These are phyloP conservation scores for Acanthococcus lagerstroemiae DNA, from an alignment of 2,888 invertebrate species.

Conservation along the genomic window DNA sequence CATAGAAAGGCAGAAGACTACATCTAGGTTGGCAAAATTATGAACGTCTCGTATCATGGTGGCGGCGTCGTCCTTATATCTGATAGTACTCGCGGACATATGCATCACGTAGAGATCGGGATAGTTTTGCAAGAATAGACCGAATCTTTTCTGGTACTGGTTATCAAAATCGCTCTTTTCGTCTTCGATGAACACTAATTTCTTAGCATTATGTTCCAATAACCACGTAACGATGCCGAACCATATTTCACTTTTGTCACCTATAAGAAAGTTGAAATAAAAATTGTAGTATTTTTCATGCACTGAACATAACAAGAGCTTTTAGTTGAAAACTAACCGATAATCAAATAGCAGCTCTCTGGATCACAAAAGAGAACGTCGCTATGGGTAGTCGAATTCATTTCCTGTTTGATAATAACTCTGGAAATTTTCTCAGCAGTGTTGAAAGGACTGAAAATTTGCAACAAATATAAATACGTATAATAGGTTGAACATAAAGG, in stretches of 20 bases:
- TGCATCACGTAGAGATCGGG: constrained; percentile 25
- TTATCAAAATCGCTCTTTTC: constrained; percentile 1
- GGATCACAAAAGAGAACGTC: constrained; percentile 11
- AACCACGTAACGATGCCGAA: constrained; percentile 38
- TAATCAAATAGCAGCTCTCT: constrained; percentile 3
- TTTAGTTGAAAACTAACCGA: constrained; percentile 7
- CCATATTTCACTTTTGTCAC: constrained; percentile 39
- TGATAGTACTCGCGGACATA: constrained; percentile 22
- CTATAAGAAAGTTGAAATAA: not conserved
- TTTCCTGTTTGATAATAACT: not conserved
- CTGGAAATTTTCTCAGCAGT: no score
- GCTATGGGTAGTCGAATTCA: not conserved
- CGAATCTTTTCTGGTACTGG: constrained; percentile 21
- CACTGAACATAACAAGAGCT: no score
- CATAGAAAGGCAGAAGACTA: constrained; percentile 31
- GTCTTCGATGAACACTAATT: constrained; percentile 32
- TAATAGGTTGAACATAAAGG: no score
- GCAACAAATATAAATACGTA: no score
- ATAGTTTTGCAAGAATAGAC: constrained; percentile 29
- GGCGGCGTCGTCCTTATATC: constrained; percentile 20
- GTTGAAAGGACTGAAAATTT: no score
- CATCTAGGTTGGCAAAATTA: constrained; percentile 29
- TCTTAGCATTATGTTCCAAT: constrained; percentile 32
- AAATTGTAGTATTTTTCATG: not conserved
- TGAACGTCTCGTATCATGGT: constrained; percentile 29